Percentiles rank a stretch among this genome's conserved stretches.
Evolutionary conservation across 37 sponge, comb jelly and placozoan genomes (phyloP).

Genomic region (Oopsacas minuta): DNA sequence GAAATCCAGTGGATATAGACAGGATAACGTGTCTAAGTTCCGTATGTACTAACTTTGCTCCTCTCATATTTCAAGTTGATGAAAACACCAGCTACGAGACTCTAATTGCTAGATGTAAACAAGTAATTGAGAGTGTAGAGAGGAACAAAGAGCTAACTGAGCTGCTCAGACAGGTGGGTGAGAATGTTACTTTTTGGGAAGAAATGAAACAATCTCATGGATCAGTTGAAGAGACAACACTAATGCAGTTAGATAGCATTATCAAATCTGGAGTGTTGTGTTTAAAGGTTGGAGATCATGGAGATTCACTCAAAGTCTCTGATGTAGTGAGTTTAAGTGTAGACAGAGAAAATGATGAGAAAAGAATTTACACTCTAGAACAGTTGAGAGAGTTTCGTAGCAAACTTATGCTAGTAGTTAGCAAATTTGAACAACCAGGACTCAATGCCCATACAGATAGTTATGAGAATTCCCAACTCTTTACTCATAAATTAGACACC

Average conservation of each 20-base stretch:
- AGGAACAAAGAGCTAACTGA: neutral
- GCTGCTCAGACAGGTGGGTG: neutral
- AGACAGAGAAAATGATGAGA: neutral
- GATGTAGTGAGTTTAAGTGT: neutral
- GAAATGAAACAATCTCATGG: constrained; percentile 15
- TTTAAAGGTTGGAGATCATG: neutral
- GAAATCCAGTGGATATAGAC: neutral
- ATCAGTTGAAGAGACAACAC: neutral
- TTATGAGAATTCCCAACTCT: neutral
- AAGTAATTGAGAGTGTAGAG: neutral
- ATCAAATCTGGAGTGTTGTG: neutral
- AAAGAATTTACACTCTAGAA: neutral
- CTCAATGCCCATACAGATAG: neutral
- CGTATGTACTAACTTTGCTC: constrained; percentile 11
- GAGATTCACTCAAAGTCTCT: neutral
- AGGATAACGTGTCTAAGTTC: constrained; percentile 7
- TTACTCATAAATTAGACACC: neutral
- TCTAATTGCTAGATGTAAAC: neutral
- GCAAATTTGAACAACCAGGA: neutral
- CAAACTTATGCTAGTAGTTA: neutral
- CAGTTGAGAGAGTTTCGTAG: constrained; percentile 10
- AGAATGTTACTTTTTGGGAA: neutral
- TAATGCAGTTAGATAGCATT: neutral
- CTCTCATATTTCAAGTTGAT: neutral
- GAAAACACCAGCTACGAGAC: neutral